phyloP scores from a whole-genome alignment of 2,797 vertebrate species.

The Tadarida brasiliensis region DNA sequence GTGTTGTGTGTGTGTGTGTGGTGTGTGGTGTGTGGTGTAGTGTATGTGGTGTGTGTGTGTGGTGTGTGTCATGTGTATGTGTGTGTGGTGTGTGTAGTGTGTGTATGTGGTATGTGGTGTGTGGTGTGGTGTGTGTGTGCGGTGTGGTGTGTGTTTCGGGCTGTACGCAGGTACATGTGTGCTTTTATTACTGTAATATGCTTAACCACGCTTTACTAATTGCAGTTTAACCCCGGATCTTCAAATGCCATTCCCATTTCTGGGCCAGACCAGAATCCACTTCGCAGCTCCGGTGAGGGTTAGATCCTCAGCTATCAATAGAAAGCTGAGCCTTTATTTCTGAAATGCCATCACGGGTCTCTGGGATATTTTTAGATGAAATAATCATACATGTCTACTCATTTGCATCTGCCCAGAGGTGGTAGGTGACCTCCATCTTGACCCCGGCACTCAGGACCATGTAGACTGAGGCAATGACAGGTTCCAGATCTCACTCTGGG shows the following conservation, averaged over 20 bases:
- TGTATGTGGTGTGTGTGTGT: background rate
- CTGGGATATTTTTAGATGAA: constrained; percentile 69
- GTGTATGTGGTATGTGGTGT: background rate
- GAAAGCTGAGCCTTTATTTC: constrained; percentile 35
- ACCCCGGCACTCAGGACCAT: constrained; percentile 6
- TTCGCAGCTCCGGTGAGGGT: background rate
- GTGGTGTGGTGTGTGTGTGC: background rate
- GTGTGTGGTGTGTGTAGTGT: background rate
- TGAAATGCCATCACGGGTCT: background rate
- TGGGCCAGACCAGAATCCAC: background rate
- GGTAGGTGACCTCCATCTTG: background rate
- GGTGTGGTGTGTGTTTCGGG: background rate
- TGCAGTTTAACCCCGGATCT: background rate
- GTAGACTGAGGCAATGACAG: background rate
- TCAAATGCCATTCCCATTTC: background rate
- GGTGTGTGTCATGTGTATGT: background rate
- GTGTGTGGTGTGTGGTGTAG: too few species aligned
- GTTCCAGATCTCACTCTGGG: constrained; percentile 59
- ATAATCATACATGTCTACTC: background rate
- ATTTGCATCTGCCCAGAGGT: constrained; percentile 41
- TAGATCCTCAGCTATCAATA: background rate
- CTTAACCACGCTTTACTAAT: constrained; percentile 5
- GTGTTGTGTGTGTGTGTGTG: background rate
- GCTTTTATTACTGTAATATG: background rate
- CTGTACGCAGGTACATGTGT: background rate